Conservation (phyloP, 2,888 invertebrate genomes). For the Leptothorax acervorum region DNA sequence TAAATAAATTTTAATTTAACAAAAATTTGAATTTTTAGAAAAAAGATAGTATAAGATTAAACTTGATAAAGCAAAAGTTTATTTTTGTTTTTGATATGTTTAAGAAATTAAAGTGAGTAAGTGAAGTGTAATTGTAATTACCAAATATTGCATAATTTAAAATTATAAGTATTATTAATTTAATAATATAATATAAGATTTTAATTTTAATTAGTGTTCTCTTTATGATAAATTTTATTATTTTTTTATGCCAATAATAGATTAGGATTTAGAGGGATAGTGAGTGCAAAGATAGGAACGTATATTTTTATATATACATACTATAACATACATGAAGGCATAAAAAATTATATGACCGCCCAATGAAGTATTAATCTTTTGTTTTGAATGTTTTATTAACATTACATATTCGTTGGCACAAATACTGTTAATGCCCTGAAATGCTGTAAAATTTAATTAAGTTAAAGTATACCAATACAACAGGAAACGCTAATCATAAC, state of each 20-base stretch:
- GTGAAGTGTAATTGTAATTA: background rate
- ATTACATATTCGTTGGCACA: slow-evolving; percentile 74
- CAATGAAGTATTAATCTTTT: slow-evolving; percentile 49
- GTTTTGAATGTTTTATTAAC: slow-evolving; percentile 77
- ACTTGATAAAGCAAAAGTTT: background rate
- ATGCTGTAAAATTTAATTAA: slow-evolving; percentile 55
- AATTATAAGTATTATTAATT: background rate
- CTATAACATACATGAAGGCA: background rate
- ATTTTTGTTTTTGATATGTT: background rate
- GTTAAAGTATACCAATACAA: slow-evolving; percentile 15
- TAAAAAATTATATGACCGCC: background rate
- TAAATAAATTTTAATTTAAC: background rate
- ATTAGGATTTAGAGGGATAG: background rate
- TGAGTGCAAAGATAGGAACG: background rate
- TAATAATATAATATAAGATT: background rate
- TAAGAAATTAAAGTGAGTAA: background rate
- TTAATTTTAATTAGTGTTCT: background rate
- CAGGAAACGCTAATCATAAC: background rate
- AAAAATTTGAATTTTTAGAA: background rate
- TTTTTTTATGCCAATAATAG: background rate
- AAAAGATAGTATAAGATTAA: background rate
- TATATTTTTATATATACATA: slow-evolving; percentile 16
- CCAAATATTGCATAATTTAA: background rate
- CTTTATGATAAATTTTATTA: background rate
- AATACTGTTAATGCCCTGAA: slow-evolving; percentile 74